Evolutionary conservation across 2,797 vertebrate species (phyloP), one percentile per base, ranked within the genome.

Genomic region (Telmatherina bonti): DNA sequence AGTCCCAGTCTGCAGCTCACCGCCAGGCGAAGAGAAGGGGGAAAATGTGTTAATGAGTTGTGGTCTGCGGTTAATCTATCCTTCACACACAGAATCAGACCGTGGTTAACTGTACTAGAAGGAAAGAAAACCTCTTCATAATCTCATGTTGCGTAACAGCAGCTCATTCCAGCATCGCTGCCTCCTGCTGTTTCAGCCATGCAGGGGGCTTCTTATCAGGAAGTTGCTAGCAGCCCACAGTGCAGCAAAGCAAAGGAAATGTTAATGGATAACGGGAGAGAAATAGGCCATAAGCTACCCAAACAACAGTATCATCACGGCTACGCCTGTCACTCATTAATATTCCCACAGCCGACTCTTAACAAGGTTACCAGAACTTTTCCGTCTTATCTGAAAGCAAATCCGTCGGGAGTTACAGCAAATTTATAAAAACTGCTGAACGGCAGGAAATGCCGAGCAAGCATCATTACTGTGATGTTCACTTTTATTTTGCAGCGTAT

Each of bases 191-290:
- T 66, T 54, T 30, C 10, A 31, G 57, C 60, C 26, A 22, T 18
- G 31, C 22, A 33, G 57, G 56, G 35, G 27, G 13, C 1, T 29
- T 35, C 43, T 66, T 63, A 81, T 74, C 62, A 65, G 56, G 47
- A 27, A 36, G 69, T 51, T 16, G 2, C 24, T 31, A 68, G 55
- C 58, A 54, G 58, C 0, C 55, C 58, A 66, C 51, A 54, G 60
- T 36, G 62, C 63, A 35, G 63, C 29, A 58, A 57, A 47, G 57
- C 47, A 66, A 58, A 35, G 61, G 68, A 15, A 43, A 55, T 26
- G 58, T 79, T 59, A 79, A 72, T 61, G 54, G 62, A 52, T 61
- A 62, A 78, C 31, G 1, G 45, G 63, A 31, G 10, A 27, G 52
- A 30, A 38, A 26, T 3, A 52, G 63, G 53, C 38, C 67, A 33